Evolutionary conservation across 2,113 vertebrate genomes (phyloP).

Genomic region (Agapornis roseicollis): DNA sequence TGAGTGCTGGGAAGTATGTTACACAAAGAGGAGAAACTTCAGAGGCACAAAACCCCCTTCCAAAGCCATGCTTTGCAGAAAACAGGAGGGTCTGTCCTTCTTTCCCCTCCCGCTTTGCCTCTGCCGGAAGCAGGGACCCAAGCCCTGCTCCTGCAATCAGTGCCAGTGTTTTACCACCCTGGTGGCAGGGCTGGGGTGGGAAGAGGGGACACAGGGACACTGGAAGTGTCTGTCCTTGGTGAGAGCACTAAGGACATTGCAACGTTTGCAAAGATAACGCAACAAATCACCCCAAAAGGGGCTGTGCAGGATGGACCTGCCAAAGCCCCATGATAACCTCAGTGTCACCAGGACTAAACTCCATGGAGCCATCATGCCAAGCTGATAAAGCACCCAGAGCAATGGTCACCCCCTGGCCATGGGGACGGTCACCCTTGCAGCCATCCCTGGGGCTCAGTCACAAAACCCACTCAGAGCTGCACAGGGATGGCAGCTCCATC

Average conservation of each 20-base stretch:
- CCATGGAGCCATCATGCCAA: accelerated
- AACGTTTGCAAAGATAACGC: neutral
- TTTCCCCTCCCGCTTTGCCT: neutral
- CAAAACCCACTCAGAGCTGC: neutral
- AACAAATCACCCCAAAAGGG: neutral
- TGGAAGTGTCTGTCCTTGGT: accelerated
- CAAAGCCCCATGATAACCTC: neutral
- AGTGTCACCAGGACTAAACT: neutral
- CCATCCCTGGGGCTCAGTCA: accelerated
- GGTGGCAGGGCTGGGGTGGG: accelerated
- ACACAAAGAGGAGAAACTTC: neutral
- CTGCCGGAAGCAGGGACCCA: neutral
- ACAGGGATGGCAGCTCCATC: neutral
- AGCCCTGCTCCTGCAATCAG: accelerated
- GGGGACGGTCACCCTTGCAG: neutral
- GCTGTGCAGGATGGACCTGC: neutral
- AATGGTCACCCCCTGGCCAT: accelerated
- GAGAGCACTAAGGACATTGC: neutral
- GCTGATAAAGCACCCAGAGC: neutral
- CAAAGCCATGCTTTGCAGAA: neutral
- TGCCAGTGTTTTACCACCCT: accelerated
- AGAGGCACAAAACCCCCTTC: neutral
- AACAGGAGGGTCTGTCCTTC: neutral
- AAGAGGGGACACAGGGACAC: accelerated
- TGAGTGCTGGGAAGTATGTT: neutral